Evolutionary conservation across 2,113 vertebrate genomes (phyloP).

Genomic region (Dascyllus trimaculatus): DNA sequence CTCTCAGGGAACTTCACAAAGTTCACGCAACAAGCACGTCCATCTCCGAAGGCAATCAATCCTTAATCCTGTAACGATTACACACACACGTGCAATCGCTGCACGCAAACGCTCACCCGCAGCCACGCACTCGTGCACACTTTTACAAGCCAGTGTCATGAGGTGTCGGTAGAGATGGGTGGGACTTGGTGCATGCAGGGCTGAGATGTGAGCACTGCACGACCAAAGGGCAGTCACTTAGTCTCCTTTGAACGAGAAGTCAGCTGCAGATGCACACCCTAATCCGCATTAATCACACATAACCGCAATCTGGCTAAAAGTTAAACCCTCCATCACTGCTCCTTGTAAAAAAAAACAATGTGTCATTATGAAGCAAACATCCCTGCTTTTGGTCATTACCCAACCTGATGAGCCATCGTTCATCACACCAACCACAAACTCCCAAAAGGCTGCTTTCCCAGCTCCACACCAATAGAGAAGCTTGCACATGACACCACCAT

Average conservation of each 20-base stretch:
- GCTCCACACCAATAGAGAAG: slow-evolving; percentile 13
- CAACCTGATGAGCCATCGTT: slow-evolving; percentile 39
- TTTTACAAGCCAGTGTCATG: slow-evolving; percentile 69
- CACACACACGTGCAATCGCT: slow-evolving; percentile 23
- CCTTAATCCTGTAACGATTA: slow-evolving; percentile 72
- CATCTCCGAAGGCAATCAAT: slow-evolving; percentile 82
- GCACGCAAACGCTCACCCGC: slow-evolving; percentile 40
- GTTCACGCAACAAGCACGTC: slow-evolving; percentile 73
- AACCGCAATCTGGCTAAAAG: slow-evolving; percentile 25
- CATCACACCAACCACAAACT: slow-evolving; percentile 13
- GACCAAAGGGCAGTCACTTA: slow-evolving; percentile 69
- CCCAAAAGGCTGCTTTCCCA: slow-evolving; percentile 29
- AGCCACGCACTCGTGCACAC: slow-evolving; percentile 52
- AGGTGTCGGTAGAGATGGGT: slow-evolving; percentile 67
- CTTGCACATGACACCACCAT: slow-evolving; percentile 39
- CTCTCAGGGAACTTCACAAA: slow-evolving; percentile 73
- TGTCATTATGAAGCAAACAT: slow-evolving; percentile 33
- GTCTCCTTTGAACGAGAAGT: slow-evolving; percentile 46
- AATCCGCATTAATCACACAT: slow-evolving; percentile 28
- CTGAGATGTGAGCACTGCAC: slow-evolving; percentile 63
- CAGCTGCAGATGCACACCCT: slow-evolving; percentile 23
- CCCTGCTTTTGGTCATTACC: slow-evolving; percentile 41
- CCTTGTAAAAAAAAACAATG: slow-evolving; percentile 46
- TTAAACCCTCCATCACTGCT: slow-evolving; percentile 33
- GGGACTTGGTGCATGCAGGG: slow-evolving; percentile 51